phyloP scores from a whole-genome alignment of 2,888 invertebrate genomes.

The Leptopilina drosophilae region DNA sequence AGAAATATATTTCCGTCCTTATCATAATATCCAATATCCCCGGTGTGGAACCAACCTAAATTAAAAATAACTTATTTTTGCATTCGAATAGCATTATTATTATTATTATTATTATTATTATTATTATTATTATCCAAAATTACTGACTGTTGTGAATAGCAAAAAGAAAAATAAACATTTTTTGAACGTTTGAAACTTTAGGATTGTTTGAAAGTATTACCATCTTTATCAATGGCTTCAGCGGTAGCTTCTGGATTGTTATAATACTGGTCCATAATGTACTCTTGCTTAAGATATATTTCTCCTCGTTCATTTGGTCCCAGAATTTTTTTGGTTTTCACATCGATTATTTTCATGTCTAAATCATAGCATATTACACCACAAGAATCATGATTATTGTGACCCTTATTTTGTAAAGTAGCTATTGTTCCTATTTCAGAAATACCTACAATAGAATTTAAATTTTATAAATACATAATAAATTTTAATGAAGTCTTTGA shows the following conservation, averaged over 20 bases:
- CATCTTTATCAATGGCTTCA: slow-evolving; percentile 58
- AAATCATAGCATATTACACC: slow-evolving; percentile 53
- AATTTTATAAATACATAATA: neutral
- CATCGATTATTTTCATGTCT: slow-evolving; percentile 58
- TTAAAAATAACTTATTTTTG: neutral
- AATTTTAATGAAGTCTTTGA: neutral
- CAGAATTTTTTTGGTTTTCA: slow-evolving; percentile 51
- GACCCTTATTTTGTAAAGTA: slow-evolving; percentile 49
- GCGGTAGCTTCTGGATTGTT: slow-evolving; percentile 56
- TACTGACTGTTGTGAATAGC: no score
- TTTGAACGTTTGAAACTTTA: no score
- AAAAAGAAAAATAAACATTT: no score
- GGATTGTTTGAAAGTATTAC: slow-evolving; percentile 43
- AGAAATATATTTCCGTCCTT: slow-evolving; percentile 64
- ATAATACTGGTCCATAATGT: slow-evolving; percentile 59
- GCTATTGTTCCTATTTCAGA: slow-evolving; percentile 62
- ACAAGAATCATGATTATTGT: slow-evolving; percentile 54
- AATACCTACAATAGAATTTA: slow-evolving; percentile 58
- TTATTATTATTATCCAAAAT: no score
- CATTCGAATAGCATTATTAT: no score
- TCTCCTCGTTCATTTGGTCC: slow-evolving; percentile 60
- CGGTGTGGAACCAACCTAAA: slow-evolving; percentile 65
- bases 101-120: no score
- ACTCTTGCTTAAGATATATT: slow-evolving; percentile 52
- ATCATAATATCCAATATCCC: slow-evolving; percentile 67